Conservation (phyloP, 2,888 invertebrate genomes). For the Trichogramma evanescens region DNA sequence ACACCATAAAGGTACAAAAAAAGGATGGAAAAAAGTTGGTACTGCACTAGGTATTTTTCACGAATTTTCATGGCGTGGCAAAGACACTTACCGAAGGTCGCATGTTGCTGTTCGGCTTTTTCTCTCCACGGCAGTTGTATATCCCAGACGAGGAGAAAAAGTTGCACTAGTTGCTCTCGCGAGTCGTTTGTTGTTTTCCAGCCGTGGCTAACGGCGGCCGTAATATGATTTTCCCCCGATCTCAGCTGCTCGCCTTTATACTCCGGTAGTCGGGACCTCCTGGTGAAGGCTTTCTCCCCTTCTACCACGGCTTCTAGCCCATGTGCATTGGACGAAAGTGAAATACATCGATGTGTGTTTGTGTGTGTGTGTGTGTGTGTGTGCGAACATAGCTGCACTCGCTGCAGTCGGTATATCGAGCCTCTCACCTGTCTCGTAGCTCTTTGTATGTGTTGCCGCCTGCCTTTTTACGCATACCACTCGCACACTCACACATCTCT, state of each 20-base stretch:
- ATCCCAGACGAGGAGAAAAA: neutral
- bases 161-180: slow-evolving; percentile 23
- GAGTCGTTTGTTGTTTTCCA: slow-evolving; percentile 28
- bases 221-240: slow-evolving; percentile 39
- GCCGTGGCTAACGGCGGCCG: too few relatives aligned
- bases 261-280: slow-evolving; percentile 30
- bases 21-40: too few relatives aligned
- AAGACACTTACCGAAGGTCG: slow-evolving; percentile 40
- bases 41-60: too few relatives aligned
- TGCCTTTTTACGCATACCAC: neutral
- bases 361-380: slow-evolving; percentile 2
- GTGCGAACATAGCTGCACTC: neutral
- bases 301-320: slow-evolving; percentile 29
- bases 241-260: slow-evolving; percentile 40
- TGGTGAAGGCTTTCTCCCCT: slow-evolving; percentile 36
- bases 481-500: slow-evolving; percentile 4
- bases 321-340: slow-evolving; percentile 38
- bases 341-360: slow-evolving; percentile 33
- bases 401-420: neutral
- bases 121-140: slow-evolving; percentile 5
- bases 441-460: neutral
- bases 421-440: slow-evolving; percentile 11
- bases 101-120: slow-evolving; percentile 32
- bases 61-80: too few relatives aligned
- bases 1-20: too few relatives aligned